These are phyloP conservation scores for Gavia stellata DNA, from an alignment of 2,113 vertebrate species.

Conservation along the genomic window DNA sequence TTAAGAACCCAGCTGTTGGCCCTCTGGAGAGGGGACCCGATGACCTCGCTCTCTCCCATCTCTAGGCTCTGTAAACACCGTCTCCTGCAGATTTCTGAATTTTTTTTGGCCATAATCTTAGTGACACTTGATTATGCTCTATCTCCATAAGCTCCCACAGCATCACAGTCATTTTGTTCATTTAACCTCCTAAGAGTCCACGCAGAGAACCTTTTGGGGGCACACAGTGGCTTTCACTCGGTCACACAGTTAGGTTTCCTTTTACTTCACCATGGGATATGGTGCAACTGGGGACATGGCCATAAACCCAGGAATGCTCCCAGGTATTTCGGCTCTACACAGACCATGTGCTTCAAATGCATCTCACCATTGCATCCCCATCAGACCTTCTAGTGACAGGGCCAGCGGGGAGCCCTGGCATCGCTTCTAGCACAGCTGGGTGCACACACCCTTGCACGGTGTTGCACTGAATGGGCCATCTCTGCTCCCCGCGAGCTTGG, in stretches of 20 bases:
- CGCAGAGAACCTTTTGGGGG: background rate
- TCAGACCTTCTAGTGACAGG: background rate
- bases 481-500: background rate
- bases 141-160: background rate
- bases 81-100: background rate
- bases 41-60: background rate
- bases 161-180: background rate
- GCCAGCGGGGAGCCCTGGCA: too few relatives aligned
- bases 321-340: background rate
- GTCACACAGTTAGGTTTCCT: background rate
- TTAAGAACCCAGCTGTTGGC: background rate
- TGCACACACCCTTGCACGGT: rapidly evolving
- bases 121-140: background rate
- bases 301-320: background rate
- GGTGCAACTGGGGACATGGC: too few relatives aligned
- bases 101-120: background rate
- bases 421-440: background rate
- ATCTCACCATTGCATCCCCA: background rate
- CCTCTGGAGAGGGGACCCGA: background rate
- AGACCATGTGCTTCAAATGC: background rate
- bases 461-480: background rate
- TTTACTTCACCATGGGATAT: rapidly evolving
- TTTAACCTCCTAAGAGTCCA: background rate
- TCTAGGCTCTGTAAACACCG: background rate
- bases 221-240: background rate